These are phyloP conservation scores for Pangasianodon hypophthalmus DNA, from an alignment of 2,113 vertebrate genomes.

Conservation along the genomic window DNA sequence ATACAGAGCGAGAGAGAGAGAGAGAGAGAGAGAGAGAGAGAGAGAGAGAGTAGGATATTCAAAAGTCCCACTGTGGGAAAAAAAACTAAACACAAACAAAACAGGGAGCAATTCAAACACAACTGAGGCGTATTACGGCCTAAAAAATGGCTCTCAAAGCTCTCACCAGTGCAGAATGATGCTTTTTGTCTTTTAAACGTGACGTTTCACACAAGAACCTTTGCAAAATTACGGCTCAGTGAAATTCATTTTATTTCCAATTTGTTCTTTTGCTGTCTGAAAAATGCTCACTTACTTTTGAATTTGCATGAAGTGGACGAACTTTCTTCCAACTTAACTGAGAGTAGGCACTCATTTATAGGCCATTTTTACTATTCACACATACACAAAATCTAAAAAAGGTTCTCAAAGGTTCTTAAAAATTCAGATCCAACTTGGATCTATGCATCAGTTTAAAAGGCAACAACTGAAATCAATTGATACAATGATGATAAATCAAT, in stretches of 20 bases:
- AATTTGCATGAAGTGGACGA: slow-evolving; percentile 40
- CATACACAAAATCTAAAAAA: neutral
- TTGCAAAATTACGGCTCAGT: slow-evolving; percentile 40
- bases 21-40: neutral
- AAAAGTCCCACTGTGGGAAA: neutral
- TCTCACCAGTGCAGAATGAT: slow-evolving; percentile 20
- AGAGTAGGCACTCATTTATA: slow-evolving; percentile 2
- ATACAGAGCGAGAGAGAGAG: neutral
- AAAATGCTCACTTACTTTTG: neutral
- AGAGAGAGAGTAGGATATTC: neutral
- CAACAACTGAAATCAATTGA: neutral
- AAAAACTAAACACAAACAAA: slow-evolving; percentile 11
- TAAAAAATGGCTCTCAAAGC: neutral
- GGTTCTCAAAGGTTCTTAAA: neutral
- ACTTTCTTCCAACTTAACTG: slow-evolving; percentile 3
- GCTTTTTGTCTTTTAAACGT: slow-evolving; percentile 45
- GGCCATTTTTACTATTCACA: slow-evolving; percentile 9
- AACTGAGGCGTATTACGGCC: slow-evolving; percentile 28
- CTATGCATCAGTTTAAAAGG: neutral
- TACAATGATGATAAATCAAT: neutral
- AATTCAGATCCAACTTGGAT: neutral
- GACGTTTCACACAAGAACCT: slow-evolving; percentile 43
- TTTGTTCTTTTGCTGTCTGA: neutral
- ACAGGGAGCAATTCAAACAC: neutral
- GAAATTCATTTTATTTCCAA: neutral